Percentiles rank a stretch among this genome's conserved stretches.
Evolutionary conservation across 2,113 vertebrate genomes (phyloP).

Genomic region (Protobothrops mucrosquamatus): DNA sequence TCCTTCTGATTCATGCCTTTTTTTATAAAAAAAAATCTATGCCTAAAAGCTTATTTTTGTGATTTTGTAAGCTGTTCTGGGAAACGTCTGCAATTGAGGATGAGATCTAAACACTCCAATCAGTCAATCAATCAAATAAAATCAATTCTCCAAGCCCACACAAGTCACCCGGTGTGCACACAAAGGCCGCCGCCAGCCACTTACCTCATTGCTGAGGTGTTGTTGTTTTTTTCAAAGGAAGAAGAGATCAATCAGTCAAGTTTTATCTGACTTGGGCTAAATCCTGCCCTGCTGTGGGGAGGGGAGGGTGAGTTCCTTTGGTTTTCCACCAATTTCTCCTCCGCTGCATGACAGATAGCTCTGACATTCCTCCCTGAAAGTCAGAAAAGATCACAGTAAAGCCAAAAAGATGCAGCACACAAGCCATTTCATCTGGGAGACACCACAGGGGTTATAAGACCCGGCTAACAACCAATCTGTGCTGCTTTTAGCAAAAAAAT

Average conservation of each 20-base stretch:
- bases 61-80: neutral
- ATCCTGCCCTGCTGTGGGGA: neutral
- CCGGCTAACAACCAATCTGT: conserved; percentile 43
- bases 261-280: conserved; percentile 10
- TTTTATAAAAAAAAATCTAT: neutral
- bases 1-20: neutral
- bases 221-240: neutral
- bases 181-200: neutral
- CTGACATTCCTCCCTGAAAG: conserved; percentile 9
- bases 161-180: neutral
- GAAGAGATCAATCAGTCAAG: conserved; percentile 42
- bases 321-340: neutral
- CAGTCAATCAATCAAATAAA: neutral
- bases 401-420: conserved; percentile 29
- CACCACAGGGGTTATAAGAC: conserved; percentile 43
- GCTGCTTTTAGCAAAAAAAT: conserved; percentile 39
- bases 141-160: neutral
- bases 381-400: neutral
- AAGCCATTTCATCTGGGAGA: conserved; percentile 37
- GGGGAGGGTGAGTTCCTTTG: neutral
- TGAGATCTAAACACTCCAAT: neutral
- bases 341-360: conserved; percentile 27
- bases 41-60: neutral
- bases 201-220: neutral
- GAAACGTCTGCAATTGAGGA: neutral